Evolutionary conservation across 2,113 vertebrate genomes (phyloP), one percentile per base, ranked within the genome.

Genomic region (Camelus dromedarius): DNA sequence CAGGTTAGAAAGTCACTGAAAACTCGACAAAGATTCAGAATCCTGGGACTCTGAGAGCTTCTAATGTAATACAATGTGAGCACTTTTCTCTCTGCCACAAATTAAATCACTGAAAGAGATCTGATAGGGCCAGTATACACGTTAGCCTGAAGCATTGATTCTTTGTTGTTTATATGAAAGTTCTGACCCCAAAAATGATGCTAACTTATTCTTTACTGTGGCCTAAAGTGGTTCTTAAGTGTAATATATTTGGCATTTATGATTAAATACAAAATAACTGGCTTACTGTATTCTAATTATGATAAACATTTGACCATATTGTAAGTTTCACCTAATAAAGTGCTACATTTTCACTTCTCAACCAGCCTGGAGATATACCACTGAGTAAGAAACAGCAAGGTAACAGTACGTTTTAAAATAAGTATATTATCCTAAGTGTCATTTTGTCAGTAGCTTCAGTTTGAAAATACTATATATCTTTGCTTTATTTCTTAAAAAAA

Each of bases 291-390:
- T 81, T 93, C 56, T 82, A 73, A n/a, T 64, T 60, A 73, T 32
- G 85, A 91, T 48, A 93, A 85, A 81, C n/a, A 72, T 81, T 85
- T 48, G 7, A 46, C 64, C 15, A 26, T 18, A 91, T 91, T 42
- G 77, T 28, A 95, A 89, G 46, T 64, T 58, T 96, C 60, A 67
- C 32, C 28, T 38, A 89, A 54, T 70, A 70, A 79, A 82, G 77
- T 93, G 8, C 24, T 73, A 24, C 35, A 75, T 92, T 95, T 96
- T 92, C 35, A 90, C 48, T 81, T 83, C 38, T 84, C 16, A 93
- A 6, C 16, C 14, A 60, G n/a, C 15, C 22, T 60, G 46, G 67
- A 76, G 38, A 96, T 75, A 89, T 60, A 66, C 32, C 26, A 50
- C 30, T 38, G 18, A 16, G 46, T 73, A 73, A 90, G 46, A 87